Percentiles rank a stretch among this genome's conserved stretches.
Evolutionary conservation across 2,113 vertebrate genomes (phyloP).

Genomic region (Laticauda colubrina): DNA sequence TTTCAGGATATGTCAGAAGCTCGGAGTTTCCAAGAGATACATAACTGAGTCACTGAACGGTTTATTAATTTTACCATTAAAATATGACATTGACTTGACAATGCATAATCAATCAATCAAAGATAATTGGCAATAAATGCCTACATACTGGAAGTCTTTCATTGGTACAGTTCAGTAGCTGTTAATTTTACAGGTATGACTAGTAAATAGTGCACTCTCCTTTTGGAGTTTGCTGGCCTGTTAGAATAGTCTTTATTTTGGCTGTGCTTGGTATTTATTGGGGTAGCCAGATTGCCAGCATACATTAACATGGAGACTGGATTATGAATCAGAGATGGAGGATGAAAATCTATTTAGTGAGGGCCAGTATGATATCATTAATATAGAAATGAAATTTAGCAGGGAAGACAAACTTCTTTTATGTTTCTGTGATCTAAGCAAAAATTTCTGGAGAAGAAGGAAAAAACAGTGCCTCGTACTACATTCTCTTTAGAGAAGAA

Average conservation of each 20-base stretch:
- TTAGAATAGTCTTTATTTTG: not conserved
- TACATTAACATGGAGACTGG: not conserved
- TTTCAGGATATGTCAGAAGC: not conserved
- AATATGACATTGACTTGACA: not conserved
- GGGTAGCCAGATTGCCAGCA: not conserved
- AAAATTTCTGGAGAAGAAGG: not conserved
- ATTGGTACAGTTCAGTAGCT: not conserved
- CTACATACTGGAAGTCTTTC: not conserved
- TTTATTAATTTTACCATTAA: not conserved
- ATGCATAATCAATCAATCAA: not conserved
- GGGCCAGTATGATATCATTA: not conserved
- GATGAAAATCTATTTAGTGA: not conserved
- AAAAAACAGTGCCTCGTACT: not conserved
- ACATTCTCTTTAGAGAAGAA: conserved; percentile 29
- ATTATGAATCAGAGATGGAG: not conserved
- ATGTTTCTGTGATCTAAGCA: not conserved
- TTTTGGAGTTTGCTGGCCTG: not conserved
- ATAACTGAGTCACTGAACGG: not conserved
- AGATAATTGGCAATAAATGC: not conserved
- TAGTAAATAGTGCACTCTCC: not conserved
- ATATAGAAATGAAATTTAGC: not conserved
- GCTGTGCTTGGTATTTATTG: not conserved
- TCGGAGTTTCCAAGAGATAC: not conserved
- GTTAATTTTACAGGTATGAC: not conserved
- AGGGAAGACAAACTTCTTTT: not conserved